A percentile compares a stretch with the other conserved stretches of the same genome.
Conservation (phyloP, 1,140 invertebrate species). For the Papilio polytes region DNA sequence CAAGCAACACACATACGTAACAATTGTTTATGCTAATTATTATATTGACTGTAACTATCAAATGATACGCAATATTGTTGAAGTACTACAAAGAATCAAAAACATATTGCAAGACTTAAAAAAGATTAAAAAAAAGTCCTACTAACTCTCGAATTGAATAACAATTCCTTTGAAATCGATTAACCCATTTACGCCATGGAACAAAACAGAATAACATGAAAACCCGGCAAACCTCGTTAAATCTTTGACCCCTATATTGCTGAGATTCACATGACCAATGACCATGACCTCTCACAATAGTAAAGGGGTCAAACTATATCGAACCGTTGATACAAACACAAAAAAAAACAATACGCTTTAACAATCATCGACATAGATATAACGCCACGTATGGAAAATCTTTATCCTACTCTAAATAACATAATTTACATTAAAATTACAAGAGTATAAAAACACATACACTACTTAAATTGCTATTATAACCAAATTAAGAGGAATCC, state of each 20-base stretch:
- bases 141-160: no score
- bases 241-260: background rate
- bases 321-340: no score
- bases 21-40: constrained; percentile 13
- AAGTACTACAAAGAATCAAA: background rate
- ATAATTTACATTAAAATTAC: background rate
- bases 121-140: no score
- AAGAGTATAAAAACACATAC: no score
- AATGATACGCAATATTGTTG: background rate
- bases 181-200: background rate
- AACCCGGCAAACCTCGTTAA: background rate
- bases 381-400: no score
- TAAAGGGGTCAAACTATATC: background rate
- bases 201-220: background rate
- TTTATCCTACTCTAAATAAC: no score
- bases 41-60: background rate
- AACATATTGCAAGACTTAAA: background rate
- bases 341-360: background rate
- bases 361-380: no score
- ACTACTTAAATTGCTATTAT: no score
- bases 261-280: background rate
- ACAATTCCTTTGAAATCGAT: no score
- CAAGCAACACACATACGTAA: background rate
- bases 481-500: no score
- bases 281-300: background rate